These are phyloP conservation scores for Vulpes ferrilata DNA, from an alignment of 2,113 vertebrate genomes.

Conservation along the genomic window DNA sequence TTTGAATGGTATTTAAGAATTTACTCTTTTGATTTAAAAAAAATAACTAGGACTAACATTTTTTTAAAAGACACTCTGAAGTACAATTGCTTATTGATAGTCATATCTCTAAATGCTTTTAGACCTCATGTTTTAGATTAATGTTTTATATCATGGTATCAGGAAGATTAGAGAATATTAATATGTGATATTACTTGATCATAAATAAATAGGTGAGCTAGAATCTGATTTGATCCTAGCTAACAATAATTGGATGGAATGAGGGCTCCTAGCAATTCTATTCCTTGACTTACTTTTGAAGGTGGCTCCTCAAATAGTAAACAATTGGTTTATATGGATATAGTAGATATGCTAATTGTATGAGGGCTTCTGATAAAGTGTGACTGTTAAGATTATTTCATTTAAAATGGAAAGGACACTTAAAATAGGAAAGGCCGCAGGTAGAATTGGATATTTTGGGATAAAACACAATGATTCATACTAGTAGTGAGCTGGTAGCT, in stretches of 20 bases:
- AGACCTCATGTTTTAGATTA: not conserved
- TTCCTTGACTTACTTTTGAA: not conserved
- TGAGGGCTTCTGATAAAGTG: not conserved
- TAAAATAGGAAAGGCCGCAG: not conserved
- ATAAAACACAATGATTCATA: slow-evolving; percentile 49
- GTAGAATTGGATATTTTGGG: slow-evolving; percentile 21
- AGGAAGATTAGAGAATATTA: not conserved
- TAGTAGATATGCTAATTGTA: not conserved
- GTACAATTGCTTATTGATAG: not conserved
- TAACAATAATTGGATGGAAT: not conserved
- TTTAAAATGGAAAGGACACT: slow-evolving; percentile 16
- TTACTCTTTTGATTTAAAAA: not conserved
- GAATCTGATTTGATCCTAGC: not conserved
- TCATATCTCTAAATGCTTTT: not conserved
- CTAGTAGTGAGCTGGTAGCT: slow-evolving; percentile 56
- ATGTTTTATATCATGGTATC: not conserved
- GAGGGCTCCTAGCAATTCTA: not conserved
- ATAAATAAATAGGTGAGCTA: not conserved
- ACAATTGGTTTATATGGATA: not conserved
- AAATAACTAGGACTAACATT: not conserved
- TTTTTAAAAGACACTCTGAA: not conserved
- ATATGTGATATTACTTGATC: not conserved
- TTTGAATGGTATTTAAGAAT: not conserved
- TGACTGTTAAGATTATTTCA: not conserved
- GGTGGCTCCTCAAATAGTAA: not conserved